Percentiles rank a stretch among this genome's conserved stretches.
phyloP scores from a whole-genome alignment of 2,888 invertebrate genomes.

The Scaptomyza cyrtandrae region DNA sequence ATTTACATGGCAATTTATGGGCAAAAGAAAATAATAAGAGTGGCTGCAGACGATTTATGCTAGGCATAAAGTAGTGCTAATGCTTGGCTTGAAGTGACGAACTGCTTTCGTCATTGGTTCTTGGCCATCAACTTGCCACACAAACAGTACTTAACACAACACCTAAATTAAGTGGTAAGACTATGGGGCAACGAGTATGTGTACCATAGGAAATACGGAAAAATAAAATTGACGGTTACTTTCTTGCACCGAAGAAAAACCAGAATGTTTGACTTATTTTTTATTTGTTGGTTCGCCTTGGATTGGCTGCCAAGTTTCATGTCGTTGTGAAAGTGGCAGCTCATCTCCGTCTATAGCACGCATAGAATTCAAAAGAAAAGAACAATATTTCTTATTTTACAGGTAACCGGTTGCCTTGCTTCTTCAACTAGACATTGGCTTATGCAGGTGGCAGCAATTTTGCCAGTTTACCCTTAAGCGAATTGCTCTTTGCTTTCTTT shows the following conservation, averaged over 20 bases:
- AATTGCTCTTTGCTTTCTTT: conserved; percentile 4
- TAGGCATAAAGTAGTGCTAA: conserved; percentile 54
- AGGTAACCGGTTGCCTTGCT: not conserved
- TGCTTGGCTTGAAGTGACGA: conserved; percentile 55
- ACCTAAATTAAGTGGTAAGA: conserved; percentile 66
- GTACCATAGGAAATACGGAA: conserved; percentile 45
- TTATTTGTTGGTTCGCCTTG: not conserved
- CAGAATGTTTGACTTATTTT: conserved; percentile 3
- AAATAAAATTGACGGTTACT: conserved; percentile 54
- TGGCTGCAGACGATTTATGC: conserved; percentile 71
- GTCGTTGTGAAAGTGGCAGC: conserved; percentile 7
- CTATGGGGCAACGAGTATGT: conserved; percentile 37
- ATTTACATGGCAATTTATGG: conserved; percentile 38
- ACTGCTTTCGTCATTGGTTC: conserved; percentile 28
- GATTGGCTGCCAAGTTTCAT: not conserved
- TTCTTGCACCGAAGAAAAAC: conserved; percentile 28
- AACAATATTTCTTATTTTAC: not conserved
- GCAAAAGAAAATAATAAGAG: conserved; percentile 30
- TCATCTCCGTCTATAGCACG: conserved; percentile 6
- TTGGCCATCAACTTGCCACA: conserved; percentile 20
- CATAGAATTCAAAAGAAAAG: conserved; percentile 1
- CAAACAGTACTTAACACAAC: conserved; percentile 27
- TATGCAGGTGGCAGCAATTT: conserved; percentile 37
- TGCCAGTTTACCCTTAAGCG: conserved; percentile 5
- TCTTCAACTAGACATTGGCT: not conserved